Conservation (phyloP, 2,797 vertebrate genomes). For the Ammospiza maritima region DNA sequence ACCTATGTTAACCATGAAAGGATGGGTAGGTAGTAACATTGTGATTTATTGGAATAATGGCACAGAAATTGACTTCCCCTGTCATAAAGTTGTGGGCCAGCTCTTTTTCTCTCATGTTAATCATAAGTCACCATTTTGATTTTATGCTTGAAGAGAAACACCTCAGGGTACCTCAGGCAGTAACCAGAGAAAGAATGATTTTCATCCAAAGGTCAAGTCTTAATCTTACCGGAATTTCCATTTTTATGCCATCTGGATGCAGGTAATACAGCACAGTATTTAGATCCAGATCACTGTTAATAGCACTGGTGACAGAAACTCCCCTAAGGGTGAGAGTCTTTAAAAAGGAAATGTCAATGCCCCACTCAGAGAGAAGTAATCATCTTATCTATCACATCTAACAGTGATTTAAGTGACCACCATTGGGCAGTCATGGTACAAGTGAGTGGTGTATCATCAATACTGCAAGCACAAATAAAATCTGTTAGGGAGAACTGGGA, state of each 20-base stretch:
- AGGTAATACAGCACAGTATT: conserved; percentile 23
- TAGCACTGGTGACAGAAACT: conserved; percentile 40
- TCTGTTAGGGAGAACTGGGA: neutral
- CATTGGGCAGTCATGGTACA: neutral
- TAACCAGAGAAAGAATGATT: conserved; percentile 13
- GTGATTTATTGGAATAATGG: conserved; percentile 28
- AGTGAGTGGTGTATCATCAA: neutral
- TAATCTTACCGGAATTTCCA: conserved; percentile 61
- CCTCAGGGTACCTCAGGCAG: conserved; percentile 3
- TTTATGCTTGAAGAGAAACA: conserved; percentile 47
- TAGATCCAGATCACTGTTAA: conserved; percentile 63
- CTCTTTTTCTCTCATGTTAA: conserved; percentile 49
- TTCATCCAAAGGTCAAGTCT: conserved; percentile 70
- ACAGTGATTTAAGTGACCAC: conserved; percentile 46
- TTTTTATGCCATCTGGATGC: conserved; percentile 65
- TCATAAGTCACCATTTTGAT: conserved; percentile 53
- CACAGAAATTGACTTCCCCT: conserved; percentile 12
- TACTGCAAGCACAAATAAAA: neutral
- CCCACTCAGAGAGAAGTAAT: conserved; percentile 32
- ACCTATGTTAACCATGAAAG: neutral
- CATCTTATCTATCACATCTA: conserved; percentile 39
- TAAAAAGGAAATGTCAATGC: conserved; percentile 71
- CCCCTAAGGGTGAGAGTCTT: conserved; percentile 55
- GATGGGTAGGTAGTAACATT: neutral
- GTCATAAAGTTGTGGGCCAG: neutral